phyloP scores from a whole-genome alignment of 37 sponge, comb jelly and placozoan genomes.

The Corticium candelabrum region DNA sequence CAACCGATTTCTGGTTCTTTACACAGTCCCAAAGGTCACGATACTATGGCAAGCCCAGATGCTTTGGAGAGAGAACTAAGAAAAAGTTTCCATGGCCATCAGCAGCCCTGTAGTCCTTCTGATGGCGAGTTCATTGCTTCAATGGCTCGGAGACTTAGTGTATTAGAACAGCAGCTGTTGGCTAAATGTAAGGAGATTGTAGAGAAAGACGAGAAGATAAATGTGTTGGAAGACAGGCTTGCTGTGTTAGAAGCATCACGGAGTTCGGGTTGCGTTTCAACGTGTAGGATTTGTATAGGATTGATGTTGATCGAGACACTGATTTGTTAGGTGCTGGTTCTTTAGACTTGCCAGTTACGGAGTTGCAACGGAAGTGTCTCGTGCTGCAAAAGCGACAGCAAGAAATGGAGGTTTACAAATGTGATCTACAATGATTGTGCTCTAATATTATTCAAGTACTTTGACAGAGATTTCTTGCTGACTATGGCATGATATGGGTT shows the following conservation, averaged over 20 bases:
- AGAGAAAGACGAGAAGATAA: slow-evolving; percentile 23
- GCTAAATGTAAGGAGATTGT: slow-evolving; percentile 41
- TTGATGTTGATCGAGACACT: not conserved
- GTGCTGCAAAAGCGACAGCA: slow-evolving; percentile 57
- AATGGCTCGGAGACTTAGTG: slow-evolving; percentile 49
- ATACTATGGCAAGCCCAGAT: too few relatives aligned
- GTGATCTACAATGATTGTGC: not conserved
- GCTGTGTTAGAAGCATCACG: slow-evolving; percentile 15
- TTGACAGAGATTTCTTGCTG: slow-evolving; percentile 79
- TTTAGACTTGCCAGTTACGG: not conserved
- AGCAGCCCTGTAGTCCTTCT: not conserved
- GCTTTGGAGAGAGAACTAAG: too few relatives aligned
- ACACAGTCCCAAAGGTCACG: too few relatives aligned
- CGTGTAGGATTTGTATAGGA: not conserved
- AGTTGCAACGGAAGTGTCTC: slow-evolving; percentile 26
- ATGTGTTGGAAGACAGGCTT: slow-evolving; percentile 33
- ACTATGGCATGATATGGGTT: slow-evolving; percentile 96
- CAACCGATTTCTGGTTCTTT: too few relatives aligned
- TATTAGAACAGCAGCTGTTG: slow-evolving; percentile 55
- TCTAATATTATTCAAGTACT: not conserved
- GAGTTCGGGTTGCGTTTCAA: too few relatives aligned
- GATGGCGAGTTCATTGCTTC: slow-evolving; percentile 56
- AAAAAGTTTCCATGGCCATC: too few relatives aligned
- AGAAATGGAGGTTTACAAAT: slow-evolving; percentile 95
- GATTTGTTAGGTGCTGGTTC: too few relatives aligned